Conservation (phyloP, 2,113 vertebrate species). For the Heterocephalus glaber region DNA sequence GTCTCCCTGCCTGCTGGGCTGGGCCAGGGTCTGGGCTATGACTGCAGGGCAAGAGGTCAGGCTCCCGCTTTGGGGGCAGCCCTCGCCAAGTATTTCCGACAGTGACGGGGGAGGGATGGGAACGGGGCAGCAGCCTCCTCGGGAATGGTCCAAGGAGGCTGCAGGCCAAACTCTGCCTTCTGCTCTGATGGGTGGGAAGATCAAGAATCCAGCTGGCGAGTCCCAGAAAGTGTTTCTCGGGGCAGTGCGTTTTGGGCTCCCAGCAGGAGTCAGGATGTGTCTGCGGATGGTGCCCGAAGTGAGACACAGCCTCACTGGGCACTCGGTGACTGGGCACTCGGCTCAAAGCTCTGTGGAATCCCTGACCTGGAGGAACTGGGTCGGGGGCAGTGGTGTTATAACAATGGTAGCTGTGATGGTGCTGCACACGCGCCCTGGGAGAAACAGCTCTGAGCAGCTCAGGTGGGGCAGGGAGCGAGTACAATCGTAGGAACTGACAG, state of each 20-base stretch:
- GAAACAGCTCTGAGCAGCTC: neutral
- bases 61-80: neutral
- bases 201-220: neutral
- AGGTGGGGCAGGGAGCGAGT: neutral
- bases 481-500: neutral
- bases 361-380: neutral
- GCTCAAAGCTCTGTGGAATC: neutral
- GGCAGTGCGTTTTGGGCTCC: neutral
- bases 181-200: neutral
- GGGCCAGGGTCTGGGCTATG: conserved; percentile 41
- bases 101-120: conserved; percentile 59
- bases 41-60: neutral
- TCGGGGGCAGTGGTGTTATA: too few relatives aligned
- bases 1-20: conserved; percentile 45
- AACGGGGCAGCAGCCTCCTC: neutral
- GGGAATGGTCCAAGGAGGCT: neutral
- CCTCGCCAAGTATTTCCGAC: conserved; percentile 73
- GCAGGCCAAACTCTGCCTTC: conserved; percentile 1
- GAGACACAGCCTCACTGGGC: too few relatives aligned
- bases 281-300: neutral
- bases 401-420: neutral
- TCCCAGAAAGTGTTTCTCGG: neutral
- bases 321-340: too few relatives aligned
- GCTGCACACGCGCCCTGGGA: neutral
- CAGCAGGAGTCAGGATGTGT: neutral